These are phyloP conservation scores for Ceyx margarethae DNA, from an alignment of 2,113 vertebrate genomes.

Conservation along the genomic window DNA sequence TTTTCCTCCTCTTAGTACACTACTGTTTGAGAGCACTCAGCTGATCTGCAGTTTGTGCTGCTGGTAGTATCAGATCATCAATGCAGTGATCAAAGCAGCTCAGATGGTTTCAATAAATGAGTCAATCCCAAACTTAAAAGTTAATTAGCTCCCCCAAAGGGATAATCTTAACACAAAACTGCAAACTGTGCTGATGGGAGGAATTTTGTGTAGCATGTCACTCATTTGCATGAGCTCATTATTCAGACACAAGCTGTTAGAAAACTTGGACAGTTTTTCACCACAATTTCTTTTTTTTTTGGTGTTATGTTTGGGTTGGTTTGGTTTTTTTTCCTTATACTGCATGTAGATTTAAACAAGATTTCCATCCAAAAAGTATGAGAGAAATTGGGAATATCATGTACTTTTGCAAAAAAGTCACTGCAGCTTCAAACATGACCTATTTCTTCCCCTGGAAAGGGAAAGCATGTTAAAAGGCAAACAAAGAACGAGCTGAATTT, in stretches of 20 bases:
- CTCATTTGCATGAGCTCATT: not conserved
- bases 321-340: not conserved
- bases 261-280: not conserved
- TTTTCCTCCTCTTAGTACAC: not conserved
- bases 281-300: not conserved
- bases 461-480: not conserved
- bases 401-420: not conserved
- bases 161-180: not conserved
- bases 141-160: not conserved
- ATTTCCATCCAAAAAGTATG: not conserved
- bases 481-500: not conserved
- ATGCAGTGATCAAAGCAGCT: not conserved
- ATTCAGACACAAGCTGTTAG: not conserved
- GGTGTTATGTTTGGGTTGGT: not conserved
- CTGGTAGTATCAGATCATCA: not conserved
- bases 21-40: fast-evolving
- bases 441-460: not conserved
- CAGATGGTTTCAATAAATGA: not conserved
- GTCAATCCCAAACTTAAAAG: not conserved
- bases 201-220: not conserved
- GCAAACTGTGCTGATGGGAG: not conserved
- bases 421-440: not conserved
- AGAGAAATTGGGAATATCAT: not conserved
- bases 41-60: fast-evolving
- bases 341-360: not conserved